phyloP scores from a whole-genome alignment of 2,888 invertebrate species.

The Dicyrtomina minuta region DNA sequence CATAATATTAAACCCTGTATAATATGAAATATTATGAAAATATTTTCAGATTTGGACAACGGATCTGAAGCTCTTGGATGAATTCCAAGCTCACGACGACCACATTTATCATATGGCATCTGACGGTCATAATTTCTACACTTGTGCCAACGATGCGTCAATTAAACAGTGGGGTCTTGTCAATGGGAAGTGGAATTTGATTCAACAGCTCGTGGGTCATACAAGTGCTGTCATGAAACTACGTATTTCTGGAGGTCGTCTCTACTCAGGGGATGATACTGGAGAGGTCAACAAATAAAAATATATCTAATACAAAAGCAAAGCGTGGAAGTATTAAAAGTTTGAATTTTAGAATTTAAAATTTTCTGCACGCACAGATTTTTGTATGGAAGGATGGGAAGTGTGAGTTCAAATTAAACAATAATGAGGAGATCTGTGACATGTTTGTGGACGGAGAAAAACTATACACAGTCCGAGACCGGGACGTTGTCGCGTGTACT shows the following conservation, averaged over 20 bases:
- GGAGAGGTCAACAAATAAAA: no score
- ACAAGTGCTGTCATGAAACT: slow-evolving; percentile 53
- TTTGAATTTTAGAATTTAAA: no score
- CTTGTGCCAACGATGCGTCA: slow-evolving; percentile 67
- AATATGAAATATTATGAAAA: no score
- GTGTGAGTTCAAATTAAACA: no score
- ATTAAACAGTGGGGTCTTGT: slow-evolving; percentile 55
- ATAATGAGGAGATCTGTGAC: no score
- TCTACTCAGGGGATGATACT: slow-evolving; percentile 65
- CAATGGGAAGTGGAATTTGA: slow-evolving; percentile 1
- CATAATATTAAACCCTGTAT: no score
- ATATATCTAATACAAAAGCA: no score
- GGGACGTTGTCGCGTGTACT: slow-evolving; percentile 65
- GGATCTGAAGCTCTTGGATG: slow-evolving; percentile 58
- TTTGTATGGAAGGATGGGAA: no score
- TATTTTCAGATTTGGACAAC: slow-evolving; percentile 58
- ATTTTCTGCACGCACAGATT: no score
- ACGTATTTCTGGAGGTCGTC: slow-evolving; percentile 55
- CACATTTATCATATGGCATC: slow-evolving; percentile 65
- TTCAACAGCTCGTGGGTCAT: slow-evolving; percentile 27
- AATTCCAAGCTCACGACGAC: slow-evolving; percentile 64
- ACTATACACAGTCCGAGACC: slow-evolving; percentile 65
- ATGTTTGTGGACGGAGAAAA: no score
- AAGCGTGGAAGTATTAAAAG: no score
- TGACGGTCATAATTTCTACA: slow-evolving; percentile 62